A percentile compares a stretch with the other conserved stretches of the same genome.
phyloP scores from a whole-genome alignment of 92 coral and sea anemone genomes.

The Bergia puertoricense region DNA sequence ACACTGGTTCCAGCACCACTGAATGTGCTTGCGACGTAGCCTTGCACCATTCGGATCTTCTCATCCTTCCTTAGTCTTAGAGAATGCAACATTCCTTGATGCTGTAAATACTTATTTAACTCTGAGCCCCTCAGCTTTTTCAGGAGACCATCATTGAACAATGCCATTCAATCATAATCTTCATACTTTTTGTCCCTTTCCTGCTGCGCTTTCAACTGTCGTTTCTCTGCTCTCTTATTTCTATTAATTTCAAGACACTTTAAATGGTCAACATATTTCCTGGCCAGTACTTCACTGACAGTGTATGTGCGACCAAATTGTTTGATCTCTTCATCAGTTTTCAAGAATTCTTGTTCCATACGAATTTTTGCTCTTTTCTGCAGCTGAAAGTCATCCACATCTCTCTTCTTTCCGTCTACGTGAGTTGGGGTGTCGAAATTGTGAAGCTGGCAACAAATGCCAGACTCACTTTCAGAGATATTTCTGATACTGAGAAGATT shows the following conservation, averaged over 20 bases:
- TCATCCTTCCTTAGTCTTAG: too few species aligned
- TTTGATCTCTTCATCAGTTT: neutral
- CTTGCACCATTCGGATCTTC: neutral
- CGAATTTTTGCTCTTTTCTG: neutral
- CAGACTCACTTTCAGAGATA: too few species aligned
- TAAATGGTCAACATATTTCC: neutral
- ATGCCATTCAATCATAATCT: neutral
- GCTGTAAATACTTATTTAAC: too few species aligned
- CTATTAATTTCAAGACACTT: neutral
- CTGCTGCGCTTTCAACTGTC: neutral
- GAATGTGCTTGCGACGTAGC: neutral
- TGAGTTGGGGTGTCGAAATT: neutral
- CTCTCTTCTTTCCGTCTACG: neutral
- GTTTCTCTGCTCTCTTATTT: neutral
- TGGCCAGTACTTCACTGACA: neutral
- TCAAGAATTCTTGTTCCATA: neutral
- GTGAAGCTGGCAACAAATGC: too few species aligned
- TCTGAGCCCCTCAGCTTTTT: too few species aligned
- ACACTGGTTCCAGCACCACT: neutral
- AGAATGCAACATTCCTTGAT: too few species aligned
- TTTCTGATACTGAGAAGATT: too few species aligned
- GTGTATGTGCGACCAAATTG: neutral
- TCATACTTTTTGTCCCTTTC: neutral
- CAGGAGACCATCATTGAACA: too few species aligned
- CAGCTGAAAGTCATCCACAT: neutral